phyloP scores from a whole-genome alignment of 1,140 invertebrate species.

The Tetramorium parvispinum region DNA sequence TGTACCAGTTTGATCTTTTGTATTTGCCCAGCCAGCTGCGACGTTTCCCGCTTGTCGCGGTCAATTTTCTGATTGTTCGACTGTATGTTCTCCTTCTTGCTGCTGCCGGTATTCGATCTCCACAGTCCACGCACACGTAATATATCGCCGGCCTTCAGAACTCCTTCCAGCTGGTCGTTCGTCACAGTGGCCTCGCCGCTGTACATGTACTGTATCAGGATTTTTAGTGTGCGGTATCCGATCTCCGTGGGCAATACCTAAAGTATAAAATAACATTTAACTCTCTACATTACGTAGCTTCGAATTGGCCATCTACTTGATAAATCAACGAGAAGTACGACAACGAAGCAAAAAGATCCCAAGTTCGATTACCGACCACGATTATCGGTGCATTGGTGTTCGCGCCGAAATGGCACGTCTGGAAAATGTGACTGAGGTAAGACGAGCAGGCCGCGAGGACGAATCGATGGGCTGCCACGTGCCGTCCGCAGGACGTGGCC shows the following conservation, averaged over 20 bases:
- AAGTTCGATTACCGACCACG: conserved; percentile 74
- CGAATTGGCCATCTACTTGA: background rate
- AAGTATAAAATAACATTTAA: background rate
- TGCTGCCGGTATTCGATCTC: conserved; percentile 85
- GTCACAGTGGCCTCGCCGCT: conserved; percentile 94
- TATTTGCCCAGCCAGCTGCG: conserved; percentile 79
- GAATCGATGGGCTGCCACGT: conserved; percentile 94
- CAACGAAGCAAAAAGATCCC: background rate
- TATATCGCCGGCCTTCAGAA: conserved; percentile 92
- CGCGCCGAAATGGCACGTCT: conserved; percentile 84
- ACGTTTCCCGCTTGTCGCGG: conserved; percentile 80
- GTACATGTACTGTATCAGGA: conserved; percentile 95
- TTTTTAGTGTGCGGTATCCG: conserved; percentile 91
- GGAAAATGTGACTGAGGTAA: conserved; percentile 87
- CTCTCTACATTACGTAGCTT: background rate
- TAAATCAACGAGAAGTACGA: background rate
- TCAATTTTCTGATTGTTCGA: conserved; percentile 82
- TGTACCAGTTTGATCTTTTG: conserved; percentile 84
- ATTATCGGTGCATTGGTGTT: conserved; percentile 85
- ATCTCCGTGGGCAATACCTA: conserved; percentile 93
- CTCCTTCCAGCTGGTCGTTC: conserved; percentile 92
- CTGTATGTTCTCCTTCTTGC: conserved; percentile 85
- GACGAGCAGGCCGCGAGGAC: conserved; percentile 92
- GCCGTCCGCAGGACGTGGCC: conserved; percentile 92
- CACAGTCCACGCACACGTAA: conserved; percentile 91